phyloP scores from a whole-genome alignment of 2,113 vertebrate genomes.

The Ginglymostoma cirratum region DNA sequence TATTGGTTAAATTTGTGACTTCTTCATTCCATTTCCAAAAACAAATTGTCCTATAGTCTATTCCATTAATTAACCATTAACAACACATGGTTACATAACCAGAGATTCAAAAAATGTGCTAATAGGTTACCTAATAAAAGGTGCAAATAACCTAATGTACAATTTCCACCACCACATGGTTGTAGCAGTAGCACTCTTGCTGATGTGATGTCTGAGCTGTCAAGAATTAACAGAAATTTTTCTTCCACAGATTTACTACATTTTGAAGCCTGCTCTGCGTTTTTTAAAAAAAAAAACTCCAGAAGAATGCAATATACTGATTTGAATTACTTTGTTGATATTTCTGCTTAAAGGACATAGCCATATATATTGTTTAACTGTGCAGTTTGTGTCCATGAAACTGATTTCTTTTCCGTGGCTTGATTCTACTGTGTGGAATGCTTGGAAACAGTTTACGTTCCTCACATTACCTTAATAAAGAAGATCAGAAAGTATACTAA shows the following conservation, averaged over 20 bases:
- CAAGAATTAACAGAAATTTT: neutral
- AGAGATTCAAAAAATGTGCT: constrained; percentile 6
- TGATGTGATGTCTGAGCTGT: constrained; percentile 14
- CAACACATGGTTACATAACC: constrained; percentile 9
- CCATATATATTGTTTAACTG: neutral
- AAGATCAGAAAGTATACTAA: too few relatives aligned
- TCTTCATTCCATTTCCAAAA: constrained; percentile 18
- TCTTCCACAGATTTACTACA: neutral
- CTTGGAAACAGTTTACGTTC: too few relatives aligned
- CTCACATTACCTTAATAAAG: too few relatives aligned
- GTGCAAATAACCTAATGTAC: neutral
- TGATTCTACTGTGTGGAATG: too few relatives aligned
- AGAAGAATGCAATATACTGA: neutral
- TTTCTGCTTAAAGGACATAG: neutral
- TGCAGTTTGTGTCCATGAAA: neutral
- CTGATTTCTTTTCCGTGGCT: too few relatives aligned
- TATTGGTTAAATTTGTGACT: neutral
- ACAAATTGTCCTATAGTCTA: neutral
- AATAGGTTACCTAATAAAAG: constrained; percentile 20
- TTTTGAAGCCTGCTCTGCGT: neutral
- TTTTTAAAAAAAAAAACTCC: neutral
- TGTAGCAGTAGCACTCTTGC: neutral
- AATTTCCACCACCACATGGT: neutral
- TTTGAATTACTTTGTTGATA: neutral
- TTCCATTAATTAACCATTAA: constrained; percentile 19